Evolutionary conservation across 2,888 invertebrate species (phyloP).

Genomic region (Sarcophaga carnaria): DNA sequence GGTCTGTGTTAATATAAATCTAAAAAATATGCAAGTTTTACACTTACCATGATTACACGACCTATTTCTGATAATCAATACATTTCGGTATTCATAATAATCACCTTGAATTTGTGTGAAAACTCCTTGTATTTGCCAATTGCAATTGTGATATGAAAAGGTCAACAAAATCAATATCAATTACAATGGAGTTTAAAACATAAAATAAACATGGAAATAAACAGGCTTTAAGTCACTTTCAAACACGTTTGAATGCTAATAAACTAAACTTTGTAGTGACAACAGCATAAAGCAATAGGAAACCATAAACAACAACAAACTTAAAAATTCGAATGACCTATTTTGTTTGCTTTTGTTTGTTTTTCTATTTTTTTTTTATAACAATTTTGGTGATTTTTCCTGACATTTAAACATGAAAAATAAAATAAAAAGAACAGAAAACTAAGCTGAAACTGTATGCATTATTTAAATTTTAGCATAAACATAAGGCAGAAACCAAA

Average conservation of each 20-base stretch:
- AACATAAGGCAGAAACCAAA: conserved; percentile 16
- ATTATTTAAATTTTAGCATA: conserved; percentile 23
- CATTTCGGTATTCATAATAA: conserved; percentile 17
- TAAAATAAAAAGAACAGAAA: conserved; percentile 12
- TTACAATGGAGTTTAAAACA: conserved; percentile 31
- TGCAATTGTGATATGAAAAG: conserved; percentile 33
- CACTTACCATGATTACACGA: too few relatives aligned
- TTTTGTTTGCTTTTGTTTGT: conserved; percentile 27
- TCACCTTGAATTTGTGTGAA: conserved; percentile 48
- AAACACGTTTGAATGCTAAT: conserved; percentile 52
- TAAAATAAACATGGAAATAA: conserved; percentile 37
- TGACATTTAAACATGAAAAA: conserved; percentile 62
- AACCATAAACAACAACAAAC: neutral
- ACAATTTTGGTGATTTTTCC: conserved; percentile 61
- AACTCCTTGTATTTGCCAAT: neutral
- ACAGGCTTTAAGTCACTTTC: conserved; percentile 51
- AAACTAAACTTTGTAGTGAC: conserved; percentile 14
- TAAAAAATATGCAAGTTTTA: too few relatives aligned
- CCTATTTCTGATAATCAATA: neutral
- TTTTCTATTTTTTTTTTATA: conserved; percentile 4
- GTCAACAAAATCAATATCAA: conserved; percentile 63
- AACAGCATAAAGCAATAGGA: conserved; percentile 18
- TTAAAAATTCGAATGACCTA: conserved; percentile 54
- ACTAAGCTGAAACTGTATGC: neutral
- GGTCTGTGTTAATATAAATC: too few relatives aligned